Evolutionary conservation across 1,140 invertebrate species (phyloP).

Genomic region (Brachionus manjavacas): DNA sequence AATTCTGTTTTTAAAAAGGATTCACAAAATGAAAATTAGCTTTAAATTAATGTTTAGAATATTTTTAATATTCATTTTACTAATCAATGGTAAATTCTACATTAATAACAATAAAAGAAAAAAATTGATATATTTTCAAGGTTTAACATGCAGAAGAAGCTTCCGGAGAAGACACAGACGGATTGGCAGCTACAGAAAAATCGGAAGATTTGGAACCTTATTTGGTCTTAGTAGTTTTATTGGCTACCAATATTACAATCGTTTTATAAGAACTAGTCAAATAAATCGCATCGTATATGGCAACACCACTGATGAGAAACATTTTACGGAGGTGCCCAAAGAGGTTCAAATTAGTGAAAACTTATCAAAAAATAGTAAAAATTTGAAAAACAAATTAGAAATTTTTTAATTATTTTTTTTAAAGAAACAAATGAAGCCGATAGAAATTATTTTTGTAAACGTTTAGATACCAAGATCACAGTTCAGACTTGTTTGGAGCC

Average conservation of each 20-base stretch:
- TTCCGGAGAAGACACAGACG: background rate
- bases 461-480: background rate
- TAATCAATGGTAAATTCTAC: background rate
- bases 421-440: background rate
- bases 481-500: background rate
- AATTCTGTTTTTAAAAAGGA: background rate
- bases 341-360: background rate
- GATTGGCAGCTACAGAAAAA: background rate
- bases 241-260: background rate
- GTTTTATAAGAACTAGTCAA: background rate
- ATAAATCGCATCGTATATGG: background rate
- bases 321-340: background rate
- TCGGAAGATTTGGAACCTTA: background rate
- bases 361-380: background rate
- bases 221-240: background rate
- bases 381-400: background rate
- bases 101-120: background rate
- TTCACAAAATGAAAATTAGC: background rate
- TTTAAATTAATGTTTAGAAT: background rate
- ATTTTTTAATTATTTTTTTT: background rate
- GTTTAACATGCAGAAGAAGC: background rate
- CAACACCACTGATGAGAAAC: background rate
- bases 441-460: background rate
- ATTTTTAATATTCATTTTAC: background rate
- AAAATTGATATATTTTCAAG: background rate